Conservation (phyloP, 2,797 vertebrate species). For the Crocidura indochinensis region DNA sequence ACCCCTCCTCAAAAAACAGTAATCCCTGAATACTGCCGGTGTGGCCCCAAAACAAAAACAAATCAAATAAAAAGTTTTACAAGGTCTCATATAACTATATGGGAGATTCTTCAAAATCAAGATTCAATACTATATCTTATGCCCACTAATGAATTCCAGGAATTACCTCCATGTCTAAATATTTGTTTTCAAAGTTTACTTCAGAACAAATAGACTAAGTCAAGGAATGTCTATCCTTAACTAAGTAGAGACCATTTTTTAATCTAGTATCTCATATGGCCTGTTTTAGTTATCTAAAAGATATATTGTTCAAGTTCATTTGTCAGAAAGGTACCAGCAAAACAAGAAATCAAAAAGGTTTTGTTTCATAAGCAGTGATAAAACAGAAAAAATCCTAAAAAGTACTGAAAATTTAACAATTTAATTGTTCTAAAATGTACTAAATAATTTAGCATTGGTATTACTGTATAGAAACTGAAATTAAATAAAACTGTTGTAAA, state of each 20-base stretch:
- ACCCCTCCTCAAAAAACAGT: no score
- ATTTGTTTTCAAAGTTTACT: constrained; percentile 40
- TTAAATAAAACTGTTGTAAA: no score
- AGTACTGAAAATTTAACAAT: constrained; percentile 18
- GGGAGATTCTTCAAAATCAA: constrained; percentile 24
- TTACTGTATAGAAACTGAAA: no score
- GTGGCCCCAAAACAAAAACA: no score
- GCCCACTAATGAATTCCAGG: not conserved
- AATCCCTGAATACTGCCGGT: no score
- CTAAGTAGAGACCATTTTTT: not conserved
- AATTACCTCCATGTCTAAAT: not conserved
- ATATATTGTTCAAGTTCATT: constrained; percentile 18
- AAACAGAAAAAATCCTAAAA: not conserved
- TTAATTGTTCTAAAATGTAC: not conserved
- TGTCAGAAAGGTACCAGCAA: constrained; percentile 50
- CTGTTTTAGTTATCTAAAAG: constrained; percentile 64
- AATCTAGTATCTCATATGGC: not conserved
- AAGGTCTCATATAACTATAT: constrained; percentile 49
- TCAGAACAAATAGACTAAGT: not conserved
- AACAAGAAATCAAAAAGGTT: constrained; percentile 22
- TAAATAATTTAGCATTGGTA: no score
- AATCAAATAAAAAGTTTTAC: not conserved
- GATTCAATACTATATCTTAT: not conserved
- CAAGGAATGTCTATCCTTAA: not conserved
- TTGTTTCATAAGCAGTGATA: constrained; percentile 15